A percentile compares a stretch with the other conserved stretches of the same genome.
Conservation (phyloP, 2,113 vertebrate species). For the Trichomycterus rosablanca region DNA sequence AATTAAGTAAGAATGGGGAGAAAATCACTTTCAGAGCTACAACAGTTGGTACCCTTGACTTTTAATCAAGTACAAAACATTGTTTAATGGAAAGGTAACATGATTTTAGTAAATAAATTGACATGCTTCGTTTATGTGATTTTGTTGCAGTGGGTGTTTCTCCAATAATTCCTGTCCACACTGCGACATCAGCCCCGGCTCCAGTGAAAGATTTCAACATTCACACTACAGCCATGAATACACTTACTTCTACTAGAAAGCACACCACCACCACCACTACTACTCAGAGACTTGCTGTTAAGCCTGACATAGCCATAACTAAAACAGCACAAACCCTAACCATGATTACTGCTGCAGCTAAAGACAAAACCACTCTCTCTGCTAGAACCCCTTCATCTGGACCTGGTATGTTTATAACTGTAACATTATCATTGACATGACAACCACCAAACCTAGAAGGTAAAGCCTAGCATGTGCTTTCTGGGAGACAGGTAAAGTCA, state of each 20-base stretch:
- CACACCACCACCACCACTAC: slow-evolving; percentile 28
- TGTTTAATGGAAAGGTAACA: too few relatives aligned
- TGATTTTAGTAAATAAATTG: neutral
- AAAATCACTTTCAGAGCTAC: too few relatives aligned
- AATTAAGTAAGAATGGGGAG: too few relatives aligned
- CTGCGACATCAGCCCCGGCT: slow-evolving; percentile 42
- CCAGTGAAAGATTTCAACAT: slow-evolving; percentile 10
- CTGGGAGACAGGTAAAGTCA: too few relatives aligned
- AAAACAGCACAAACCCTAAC: slow-evolving; percentile 36
- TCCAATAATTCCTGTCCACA: slow-evolving; percentile 29
- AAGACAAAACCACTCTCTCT: neutral
- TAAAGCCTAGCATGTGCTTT: too few relatives aligned
- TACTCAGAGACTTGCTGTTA: slow-evolving; percentile 43
- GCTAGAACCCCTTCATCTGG: slow-evolving; percentile 34
- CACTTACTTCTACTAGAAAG: slow-evolving; percentile 34
- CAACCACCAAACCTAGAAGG: too few relatives aligned
- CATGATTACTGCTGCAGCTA: slow-evolving; percentile 21
- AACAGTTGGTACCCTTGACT: too few relatives aligned
- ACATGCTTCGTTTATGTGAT: neutral
- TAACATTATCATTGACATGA: neutral
- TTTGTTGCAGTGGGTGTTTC: slow-evolving; percentile 27
- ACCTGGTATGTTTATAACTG: slow-evolving; percentile 51
- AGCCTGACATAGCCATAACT: slow-evolving; percentile 31
- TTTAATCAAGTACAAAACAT: too few relatives aligned
- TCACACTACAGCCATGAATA: slow-evolving; percentile 32